These are phyloP conservation scores for Fregata magnificens DNA, from an alignment of 2,113 vertebrate species.

Conservation along the genomic window DNA sequence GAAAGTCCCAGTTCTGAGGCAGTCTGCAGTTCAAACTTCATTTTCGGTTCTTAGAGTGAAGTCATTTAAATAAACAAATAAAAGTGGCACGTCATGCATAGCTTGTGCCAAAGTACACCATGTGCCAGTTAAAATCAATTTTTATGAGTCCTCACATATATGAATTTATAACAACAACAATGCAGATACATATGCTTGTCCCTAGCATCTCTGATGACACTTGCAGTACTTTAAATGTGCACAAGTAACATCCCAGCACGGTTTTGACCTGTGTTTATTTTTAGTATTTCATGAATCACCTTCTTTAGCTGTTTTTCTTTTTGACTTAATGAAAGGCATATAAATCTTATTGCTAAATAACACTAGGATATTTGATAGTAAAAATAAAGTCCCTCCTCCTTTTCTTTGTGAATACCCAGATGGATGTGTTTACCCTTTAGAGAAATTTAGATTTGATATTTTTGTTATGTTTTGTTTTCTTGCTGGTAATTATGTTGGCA, in stretches of 20 bases:
- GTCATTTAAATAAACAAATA: constrained; percentile 64
- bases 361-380: constrained; percentile 30
- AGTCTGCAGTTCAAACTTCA: constrained; percentile 30
- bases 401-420: constrained; percentile 27
- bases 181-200: neutral
- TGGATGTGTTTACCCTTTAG: constrained; percentile 68
- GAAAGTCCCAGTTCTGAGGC: constrained; percentile 4
- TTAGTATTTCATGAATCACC: constrained; percentile 20
- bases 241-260: neutral
- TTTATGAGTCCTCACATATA: constrained; percentile 2
- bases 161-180: neutral
- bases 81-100: constrained; percentile 1
- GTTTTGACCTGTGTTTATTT: constrained; percentile 36
- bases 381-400: constrained; percentile 32
- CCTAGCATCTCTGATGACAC: neutral
- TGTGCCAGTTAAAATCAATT: constrained; percentile 20
- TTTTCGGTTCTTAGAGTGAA: constrained; percentile 39
- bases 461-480: constrained; percentile 75
- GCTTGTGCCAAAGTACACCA: constrained; percentile 1
- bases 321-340: constrained; percentile 41
- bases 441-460: constrained; percentile 69
- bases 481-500: constrained; percentile 76
- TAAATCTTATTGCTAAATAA: constrained; percentile 61
- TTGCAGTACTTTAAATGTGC: neutral
- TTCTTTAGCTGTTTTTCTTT: constrained; percentile 49